Base-by-base conservation (phyloP, 2,113 vertebrate genomes). In the Tragelaphus buxtoni region DNA sequence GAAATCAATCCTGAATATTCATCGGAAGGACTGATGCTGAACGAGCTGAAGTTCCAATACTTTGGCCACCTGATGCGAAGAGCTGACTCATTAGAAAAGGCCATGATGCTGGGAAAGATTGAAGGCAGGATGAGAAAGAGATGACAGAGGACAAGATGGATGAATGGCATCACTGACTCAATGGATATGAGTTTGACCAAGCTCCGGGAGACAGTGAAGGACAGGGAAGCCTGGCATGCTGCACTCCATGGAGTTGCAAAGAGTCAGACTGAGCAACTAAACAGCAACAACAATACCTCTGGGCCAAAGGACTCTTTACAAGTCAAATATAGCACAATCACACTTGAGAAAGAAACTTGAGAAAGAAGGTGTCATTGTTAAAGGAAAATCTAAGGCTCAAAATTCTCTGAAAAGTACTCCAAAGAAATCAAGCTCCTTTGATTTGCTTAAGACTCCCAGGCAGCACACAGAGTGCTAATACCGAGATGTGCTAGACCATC, bases 241-340 rank as follows among this genome's bases (percentile, higher is more conserved):
- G 20, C 65, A 39, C n/a, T 69, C n/a, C 65, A 72, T 12, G 20
- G 5, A 5, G 65, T 3, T 39, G 35, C 65, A 39, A 39, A 69
- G 35, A 39, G 65, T 72, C 65, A 72, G 65, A 39, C 65, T 39
- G 65, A 72, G 65, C 65, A 72, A 39, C 35, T 12, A 11, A 39
- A 39, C 65, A 39, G n/a, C n/a, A 72, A 22, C 32, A 65, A 69
- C 35, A 72, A 35, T 49, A 60, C 69, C 84, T 76, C 26, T 88
- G 76, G 51, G 26, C 51, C 69, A 88, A 96, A 90, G 49, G 30
- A 88, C 60, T 93, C 49, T 76, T 92, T 87, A 82, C n/a, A 90
- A 79, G 77, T 85, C 58, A 69, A 92, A 95, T 30, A 74, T 20
- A 86, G 42, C 2, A 84, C 26, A 72, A 4, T 32, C 8, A 7